These are phyloP conservation scores for Spodoptera exigua DNA, from an alignment of 2,888 invertebrate species.

Conservation along the genomic window DNA sequence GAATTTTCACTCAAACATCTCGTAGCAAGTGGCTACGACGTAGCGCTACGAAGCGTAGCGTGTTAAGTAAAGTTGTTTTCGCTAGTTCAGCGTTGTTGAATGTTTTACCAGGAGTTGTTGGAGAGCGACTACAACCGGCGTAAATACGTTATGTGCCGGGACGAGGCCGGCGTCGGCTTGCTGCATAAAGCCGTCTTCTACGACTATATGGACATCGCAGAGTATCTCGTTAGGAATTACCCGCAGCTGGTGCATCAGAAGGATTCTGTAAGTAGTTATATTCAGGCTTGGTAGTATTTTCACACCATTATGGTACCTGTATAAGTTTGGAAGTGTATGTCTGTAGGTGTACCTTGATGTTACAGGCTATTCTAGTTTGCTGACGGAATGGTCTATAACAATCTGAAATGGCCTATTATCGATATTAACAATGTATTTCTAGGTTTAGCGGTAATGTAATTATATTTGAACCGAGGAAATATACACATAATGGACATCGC, in stretches of 20 bases:
- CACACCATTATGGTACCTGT: too few relatives aligned
- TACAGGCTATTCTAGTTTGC: too few relatives aligned
- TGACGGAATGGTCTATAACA: too few relatives aligned
- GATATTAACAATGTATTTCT: too few relatives aligned
- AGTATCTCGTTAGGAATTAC: constrained; percentile 92
- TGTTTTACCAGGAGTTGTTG: constrained; percentile 73
- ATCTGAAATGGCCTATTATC: too few relatives aligned
- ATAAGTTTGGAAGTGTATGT: too few relatives aligned
- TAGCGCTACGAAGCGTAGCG: constrained; percentile 49
- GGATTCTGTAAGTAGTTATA: constrained; percentile 90
- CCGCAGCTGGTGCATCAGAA: constrained; percentile 91
- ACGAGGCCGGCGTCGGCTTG: constrained; percentile 92
- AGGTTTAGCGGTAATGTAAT: too few relatives aligned
- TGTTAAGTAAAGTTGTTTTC: constrained; percentile 15
- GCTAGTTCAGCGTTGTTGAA: constrained; percentile 24
- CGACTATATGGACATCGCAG: constrained; percentile 92
- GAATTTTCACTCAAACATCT: neutral
- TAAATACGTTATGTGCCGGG: constrained; percentile 88
- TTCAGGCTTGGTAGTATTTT: neutral
- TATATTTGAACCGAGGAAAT: too few relatives aligned
- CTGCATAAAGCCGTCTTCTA: constrained; percentile 95
- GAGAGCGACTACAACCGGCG: constrained; percentile 80
- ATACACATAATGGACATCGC: too few relatives aligned
- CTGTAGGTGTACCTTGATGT: too few relatives aligned
- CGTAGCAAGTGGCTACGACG: constrained; percentile 52